Percentiles rank a stretch among this genome's conserved stretches.
phyloP scores from a whole-genome alignment of 2,113 vertebrate genomes.

The Megalops atlanticus region DNA sequence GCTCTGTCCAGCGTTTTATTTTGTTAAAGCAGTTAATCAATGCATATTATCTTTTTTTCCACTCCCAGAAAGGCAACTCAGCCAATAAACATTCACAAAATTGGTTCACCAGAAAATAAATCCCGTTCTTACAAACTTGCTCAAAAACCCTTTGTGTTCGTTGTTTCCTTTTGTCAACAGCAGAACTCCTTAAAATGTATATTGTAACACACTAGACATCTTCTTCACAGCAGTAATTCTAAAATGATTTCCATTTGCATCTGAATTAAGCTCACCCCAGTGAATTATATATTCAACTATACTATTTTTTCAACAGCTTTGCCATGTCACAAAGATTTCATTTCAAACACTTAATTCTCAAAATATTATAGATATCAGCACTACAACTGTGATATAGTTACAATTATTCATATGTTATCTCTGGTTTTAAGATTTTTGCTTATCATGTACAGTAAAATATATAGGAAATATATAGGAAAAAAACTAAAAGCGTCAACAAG shows the following conservation, averaged over 20 bases:
- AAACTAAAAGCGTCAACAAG: neutral
- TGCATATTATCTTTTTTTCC: neutral
- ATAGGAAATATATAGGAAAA: neutral
- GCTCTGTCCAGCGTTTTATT: neutral
- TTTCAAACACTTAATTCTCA: neutral
- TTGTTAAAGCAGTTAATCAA: neutral
- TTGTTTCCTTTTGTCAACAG: neutral
- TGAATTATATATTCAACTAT: neutral
- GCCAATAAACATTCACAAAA: neutral
- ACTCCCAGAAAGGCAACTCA: neutral
- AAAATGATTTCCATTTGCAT: neutral
- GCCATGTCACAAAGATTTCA: neutral
- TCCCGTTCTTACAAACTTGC: neutral
- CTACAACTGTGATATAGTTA: neutral
- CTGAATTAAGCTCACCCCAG: neutral
- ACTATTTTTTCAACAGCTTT: neutral
- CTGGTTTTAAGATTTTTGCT: neutral
- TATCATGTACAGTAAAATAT: neutral
- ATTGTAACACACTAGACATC: neutral
- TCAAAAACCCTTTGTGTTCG: neutral
- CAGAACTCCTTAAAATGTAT: neutral
- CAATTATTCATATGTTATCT: neutral
- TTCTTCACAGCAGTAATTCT: neutral
- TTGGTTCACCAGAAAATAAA: too few species aligned
- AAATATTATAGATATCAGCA: neutral